Percentiles rank a stretch among this genome's conserved stretches.
Evolutionary conservation across 2,888 invertebrate genomes (phyloP).

Genomic region (Rhabditoides inermis): DNA sequence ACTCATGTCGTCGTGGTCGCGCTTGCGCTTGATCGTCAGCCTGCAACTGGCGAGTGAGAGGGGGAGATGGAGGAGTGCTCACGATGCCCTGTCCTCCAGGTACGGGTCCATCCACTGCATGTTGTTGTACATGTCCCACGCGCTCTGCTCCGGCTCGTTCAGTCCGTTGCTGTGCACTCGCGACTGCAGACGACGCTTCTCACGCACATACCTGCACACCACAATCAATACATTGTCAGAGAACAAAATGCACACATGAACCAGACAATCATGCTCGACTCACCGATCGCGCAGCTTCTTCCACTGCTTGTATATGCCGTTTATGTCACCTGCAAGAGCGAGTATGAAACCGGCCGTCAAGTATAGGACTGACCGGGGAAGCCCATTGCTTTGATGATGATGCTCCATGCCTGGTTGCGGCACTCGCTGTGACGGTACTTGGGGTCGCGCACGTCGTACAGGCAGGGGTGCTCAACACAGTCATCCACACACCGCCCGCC

Average conservation of each 20-base stretch:
- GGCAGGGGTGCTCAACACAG: slow-evolving; percentile 21
- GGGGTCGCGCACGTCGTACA: slow-evolving; percentile 37
- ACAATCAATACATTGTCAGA: no score
- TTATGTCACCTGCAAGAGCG: slow-evolving; percentile 22
- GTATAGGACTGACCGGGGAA: slow-evolving; percentile 26
- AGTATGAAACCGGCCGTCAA: background rate
- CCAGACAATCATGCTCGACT: no score
- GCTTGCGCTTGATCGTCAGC: slow-evolving; percentile 18
- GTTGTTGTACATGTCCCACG: slow-evolving; percentile 37
- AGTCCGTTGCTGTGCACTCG: background rate
- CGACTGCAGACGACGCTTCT: slow-evolving; percentile 29
- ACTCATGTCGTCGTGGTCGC: slow-evolving; percentile 5
- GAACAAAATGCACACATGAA: no score
- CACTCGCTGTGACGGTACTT: slow-evolving; percentile 37
- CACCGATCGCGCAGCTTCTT: slow-evolving; percentile 46
- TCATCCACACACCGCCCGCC: background rate
- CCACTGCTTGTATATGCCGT: slow-evolving; percentile 47
- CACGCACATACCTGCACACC: slow-evolving; percentile 47
- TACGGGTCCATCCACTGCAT: slow-evolving; percentile 43
- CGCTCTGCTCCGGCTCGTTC: slow-evolving; percentile 16
- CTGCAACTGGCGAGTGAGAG: slow-evolving; percentile 20
- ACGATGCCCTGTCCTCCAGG: slow-evolving; percentile 35
- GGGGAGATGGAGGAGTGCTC: background rate
- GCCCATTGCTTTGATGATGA: slow-evolving; percentile 28
- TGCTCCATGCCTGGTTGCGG: slow-evolving; percentile 32